A percentile compares a stretch with the other conserved stretches of the same genome.
These are phyloP conservation scores for Pelagia noctiluca DNA, from an alignment of 30 jellyfish, hydroid and myxozoan genomes.

Conservation along the genomic window DNA sequence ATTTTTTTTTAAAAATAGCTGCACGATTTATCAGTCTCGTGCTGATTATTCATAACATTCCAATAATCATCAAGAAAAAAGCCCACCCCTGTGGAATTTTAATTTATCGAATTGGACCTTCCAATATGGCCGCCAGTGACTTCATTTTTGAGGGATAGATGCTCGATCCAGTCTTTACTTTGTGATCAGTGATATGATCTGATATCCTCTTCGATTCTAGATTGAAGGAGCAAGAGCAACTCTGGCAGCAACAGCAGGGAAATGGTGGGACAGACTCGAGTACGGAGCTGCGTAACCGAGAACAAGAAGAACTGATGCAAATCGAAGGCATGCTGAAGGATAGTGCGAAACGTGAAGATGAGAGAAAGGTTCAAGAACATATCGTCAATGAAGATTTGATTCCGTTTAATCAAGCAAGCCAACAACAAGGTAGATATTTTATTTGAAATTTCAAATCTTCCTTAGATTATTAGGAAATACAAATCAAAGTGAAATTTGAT, in stretches of 20 bases:
- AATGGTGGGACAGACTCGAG: constrained; percentile 6
- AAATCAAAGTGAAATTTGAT: no score
- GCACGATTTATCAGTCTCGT: no score
- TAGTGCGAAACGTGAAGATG: constrained; percentile 29
- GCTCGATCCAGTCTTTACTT: no score
- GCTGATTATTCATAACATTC: no score
- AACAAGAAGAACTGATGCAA: constrained; percentile 45
- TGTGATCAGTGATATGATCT: no score
- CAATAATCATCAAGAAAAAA: no score
- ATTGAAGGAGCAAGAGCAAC: constrained; percentile 51
- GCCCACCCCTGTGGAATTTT: no score
- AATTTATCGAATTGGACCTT: no score
- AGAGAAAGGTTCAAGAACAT: constrained; percentile 15
- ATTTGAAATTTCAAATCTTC: neutral
- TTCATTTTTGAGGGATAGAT: no score
- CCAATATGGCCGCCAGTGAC: no score
- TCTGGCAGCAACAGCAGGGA: constrained; percentile 24
- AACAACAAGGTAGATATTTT: neutral
- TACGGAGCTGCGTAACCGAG: constrained; percentile 14
- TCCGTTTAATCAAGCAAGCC: neutral
- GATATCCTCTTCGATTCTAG: constrained; percentile 13
- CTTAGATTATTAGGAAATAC: no score
- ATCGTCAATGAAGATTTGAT: constrained; percentile 12
- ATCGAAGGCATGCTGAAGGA: constrained; percentile 52
- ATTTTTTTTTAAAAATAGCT: no score